These are phyloP conservation scores for Macquaria australasica DNA, from an alignment of 2,113 vertebrate species.

Conservation along the genomic window DNA sequence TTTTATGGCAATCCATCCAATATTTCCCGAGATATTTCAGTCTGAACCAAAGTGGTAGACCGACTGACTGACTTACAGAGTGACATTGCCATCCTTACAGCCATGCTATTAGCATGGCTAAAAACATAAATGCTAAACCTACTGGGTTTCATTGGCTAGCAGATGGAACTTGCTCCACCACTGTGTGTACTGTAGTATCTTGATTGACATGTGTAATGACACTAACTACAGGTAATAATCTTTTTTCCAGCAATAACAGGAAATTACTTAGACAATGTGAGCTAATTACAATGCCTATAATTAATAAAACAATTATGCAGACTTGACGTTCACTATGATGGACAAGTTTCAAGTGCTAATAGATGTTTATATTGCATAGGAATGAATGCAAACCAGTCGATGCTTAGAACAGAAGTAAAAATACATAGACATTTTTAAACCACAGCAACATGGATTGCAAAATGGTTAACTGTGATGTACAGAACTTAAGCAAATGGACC, in stretches of 20 bases:
- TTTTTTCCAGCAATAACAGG: neutral
- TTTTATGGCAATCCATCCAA: too few species aligned
- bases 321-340: too few species aligned
- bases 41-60: neutral
- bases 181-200: neutral
- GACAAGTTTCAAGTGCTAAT: neutral
- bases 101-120: neutral
- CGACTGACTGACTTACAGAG: too few species aligned
- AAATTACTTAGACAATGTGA: neutral
- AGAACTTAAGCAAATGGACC: too few species aligned
- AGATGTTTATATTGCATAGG: neutral
- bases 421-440: neutral
- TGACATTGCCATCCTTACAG: neutral
- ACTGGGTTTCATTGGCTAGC: neutral
- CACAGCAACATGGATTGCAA: neutral
- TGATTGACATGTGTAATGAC: neutral
- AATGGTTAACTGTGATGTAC: neutral
- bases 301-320: too few species aligned
- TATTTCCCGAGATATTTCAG: neutral
- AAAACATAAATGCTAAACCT: neutral
- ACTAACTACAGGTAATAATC: neutral
- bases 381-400: neutral
- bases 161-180: neutral
- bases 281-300: neutral
- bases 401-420: neutral